Conservation (phyloP, 2,113 vertebrate species). For the Isurus oxyrinchus region DNA sequence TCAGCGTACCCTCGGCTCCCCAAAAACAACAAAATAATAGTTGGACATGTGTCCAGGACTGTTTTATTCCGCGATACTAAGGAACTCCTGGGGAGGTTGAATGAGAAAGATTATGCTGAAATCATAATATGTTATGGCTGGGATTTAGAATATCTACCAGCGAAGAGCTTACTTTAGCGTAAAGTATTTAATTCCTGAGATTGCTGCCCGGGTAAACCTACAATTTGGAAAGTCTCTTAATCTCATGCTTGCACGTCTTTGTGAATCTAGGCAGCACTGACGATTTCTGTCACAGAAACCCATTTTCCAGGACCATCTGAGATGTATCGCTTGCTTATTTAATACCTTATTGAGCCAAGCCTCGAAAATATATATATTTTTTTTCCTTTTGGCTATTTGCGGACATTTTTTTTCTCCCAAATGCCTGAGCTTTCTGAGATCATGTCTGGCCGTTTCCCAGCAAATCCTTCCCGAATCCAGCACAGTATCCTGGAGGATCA, state of each 20-base stretch:
- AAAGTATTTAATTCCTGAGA: background rate
- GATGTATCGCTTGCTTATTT: background rate
- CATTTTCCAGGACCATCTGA: background rate
- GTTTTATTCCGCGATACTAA: background rate
- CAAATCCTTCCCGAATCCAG: constrained; percentile 60
- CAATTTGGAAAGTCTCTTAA: background rate
- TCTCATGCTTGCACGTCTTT: background rate
- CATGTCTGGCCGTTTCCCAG: constrained; percentile 51
- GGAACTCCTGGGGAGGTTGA: background rate
- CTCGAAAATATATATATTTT: too few species aligned
- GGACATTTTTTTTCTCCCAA: constrained; percentile 12
- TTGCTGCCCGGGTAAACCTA: background rate
- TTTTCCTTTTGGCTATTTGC: background rate
- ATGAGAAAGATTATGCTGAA: background rate
- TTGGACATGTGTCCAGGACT: background rate
- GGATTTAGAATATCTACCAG: background rate
- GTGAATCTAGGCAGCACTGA: background rate
- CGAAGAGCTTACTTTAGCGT: background rate
- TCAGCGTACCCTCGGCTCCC: background rate
- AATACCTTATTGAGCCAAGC: background rate
- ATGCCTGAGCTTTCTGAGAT: constrained; percentile 74
- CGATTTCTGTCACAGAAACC: background rate
- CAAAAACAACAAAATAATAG: background rate
- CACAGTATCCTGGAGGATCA: constrained; percentile 84
- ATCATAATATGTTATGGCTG: background rate